These are phyloP conservation scores for Pammene fasciana DNA, from an alignment of 2,888 invertebrate genomes.

Conservation along the genomic window DNA sequence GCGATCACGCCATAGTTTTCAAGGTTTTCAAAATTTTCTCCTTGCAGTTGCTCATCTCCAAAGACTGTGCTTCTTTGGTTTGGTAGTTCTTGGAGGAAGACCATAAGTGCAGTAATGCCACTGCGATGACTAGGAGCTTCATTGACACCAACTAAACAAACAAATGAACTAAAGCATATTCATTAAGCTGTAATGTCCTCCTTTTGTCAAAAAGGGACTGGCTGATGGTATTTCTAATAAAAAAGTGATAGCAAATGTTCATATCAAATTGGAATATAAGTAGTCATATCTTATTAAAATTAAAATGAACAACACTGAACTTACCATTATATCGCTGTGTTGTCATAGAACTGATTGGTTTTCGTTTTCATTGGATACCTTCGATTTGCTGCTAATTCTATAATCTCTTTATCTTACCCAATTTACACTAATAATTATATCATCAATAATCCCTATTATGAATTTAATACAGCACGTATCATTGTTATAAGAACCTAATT, in stretches of 20 bases:
- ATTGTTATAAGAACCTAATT: no score
- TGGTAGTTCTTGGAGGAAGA: slow-evolving; percentile 53
- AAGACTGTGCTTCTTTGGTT: slow-evolving; percentile 68
- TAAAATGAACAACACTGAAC: background rate
- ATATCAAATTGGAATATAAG: background rate
- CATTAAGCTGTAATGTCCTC: background rate
- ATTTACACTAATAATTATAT: no score
- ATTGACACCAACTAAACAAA: slow-evolving; percentile 66
- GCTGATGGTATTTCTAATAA: no score
- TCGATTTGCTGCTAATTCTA: slow-evolving; percentile 4
- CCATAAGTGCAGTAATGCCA: slow-evolving; percentile 55
- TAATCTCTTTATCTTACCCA: slow-evolving; percentile 2
- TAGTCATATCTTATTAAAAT: background rate
- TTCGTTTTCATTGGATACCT: background rate
- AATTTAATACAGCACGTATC: no score
- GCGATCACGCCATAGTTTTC: slow-evolving; percentile 47
- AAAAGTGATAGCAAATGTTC: background rate
- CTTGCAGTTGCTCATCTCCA: slow-evolving; percentile 67
- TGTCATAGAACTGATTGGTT: slow-evolving; percentile 2
- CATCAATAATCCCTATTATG: no score
- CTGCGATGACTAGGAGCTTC: slow-evolving; percentile 55
- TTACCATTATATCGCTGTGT: background rate
- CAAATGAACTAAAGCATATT: background rate
- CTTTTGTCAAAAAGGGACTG: no score
- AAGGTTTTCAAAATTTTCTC: slow-evolving; percentile 70